phyloP scores from a whole-genome alignment of 2,113 vertebrate species.

The Salvator merianae region DNA sequence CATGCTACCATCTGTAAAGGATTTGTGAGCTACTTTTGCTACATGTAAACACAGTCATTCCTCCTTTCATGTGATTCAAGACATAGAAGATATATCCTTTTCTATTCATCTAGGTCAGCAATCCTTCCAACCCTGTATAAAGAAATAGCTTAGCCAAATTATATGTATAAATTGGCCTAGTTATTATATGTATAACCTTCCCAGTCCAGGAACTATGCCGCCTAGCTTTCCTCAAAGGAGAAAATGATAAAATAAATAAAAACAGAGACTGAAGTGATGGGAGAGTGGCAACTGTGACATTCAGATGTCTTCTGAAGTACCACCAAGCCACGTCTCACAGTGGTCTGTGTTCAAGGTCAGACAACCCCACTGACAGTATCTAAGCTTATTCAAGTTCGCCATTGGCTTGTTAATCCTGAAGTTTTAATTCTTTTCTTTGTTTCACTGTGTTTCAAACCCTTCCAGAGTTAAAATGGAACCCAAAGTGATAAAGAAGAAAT shows the following conservation, averaged over 20 bases:
- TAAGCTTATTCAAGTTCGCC: too few species aligned
- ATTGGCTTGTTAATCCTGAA: neutral
- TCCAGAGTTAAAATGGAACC: conserved; percentile 3
- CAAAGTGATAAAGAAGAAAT: too few species aligned
- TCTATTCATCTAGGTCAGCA: too few species aligned
- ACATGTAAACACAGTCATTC: neutral
- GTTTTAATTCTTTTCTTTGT: neutral
- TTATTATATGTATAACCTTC: neutral
- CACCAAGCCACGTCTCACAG: too few species aligned
- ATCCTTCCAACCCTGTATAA: neutral
- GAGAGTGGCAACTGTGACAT: neutral
- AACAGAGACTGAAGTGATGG: neutral
- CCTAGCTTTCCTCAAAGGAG: neutral
- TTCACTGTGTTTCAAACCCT: neutral
- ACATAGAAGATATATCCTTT: neutral
- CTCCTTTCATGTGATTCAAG: neutral
- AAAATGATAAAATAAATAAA: neutral
- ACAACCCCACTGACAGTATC: too few species aligned
- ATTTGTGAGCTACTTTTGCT: too few species aligned
- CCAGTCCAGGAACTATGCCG: neutral
- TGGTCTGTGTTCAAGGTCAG: too few species aligned
- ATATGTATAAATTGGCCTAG: too few species aligned
- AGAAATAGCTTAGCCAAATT: neutral
- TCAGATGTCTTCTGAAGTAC: too few species aligned
- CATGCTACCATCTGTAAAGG: too few species aligned